phyloP scores from a whole-genome alignment of 1,140 invertebrate genomes.

The Streblospio benedicti region DNA sequence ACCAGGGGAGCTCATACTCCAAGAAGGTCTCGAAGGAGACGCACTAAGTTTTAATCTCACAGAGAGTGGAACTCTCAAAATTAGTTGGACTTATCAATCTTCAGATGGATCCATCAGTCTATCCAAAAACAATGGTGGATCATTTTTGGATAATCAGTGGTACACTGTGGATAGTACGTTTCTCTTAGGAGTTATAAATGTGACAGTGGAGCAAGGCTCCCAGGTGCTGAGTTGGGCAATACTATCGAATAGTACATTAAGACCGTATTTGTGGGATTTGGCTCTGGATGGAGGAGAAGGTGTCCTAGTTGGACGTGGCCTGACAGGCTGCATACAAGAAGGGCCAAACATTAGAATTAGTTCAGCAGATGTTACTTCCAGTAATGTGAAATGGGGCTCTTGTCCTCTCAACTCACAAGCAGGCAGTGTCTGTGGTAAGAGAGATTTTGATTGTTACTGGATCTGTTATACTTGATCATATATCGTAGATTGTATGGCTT shows the following conservation, averaged over 20 bases:
- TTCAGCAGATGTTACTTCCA: conserved; percentile 51
- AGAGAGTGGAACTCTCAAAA: conserved; percentile 11
- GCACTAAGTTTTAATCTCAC: conserved; percentile 17
- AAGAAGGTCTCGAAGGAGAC: conserved; percentile 21
- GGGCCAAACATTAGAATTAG: conserved; percentile 71
- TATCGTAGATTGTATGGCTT: too few relatives aligned
- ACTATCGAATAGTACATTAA: conserved; percentile 66
- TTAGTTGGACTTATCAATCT: conserved; percentile 9
- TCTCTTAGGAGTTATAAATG: conserved; percentile 15
- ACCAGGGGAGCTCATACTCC: conserved; percentile 21
- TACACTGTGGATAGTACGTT: conserved; percentile 22
- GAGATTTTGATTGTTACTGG: too few relatives aligned
- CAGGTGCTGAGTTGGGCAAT: conserved; percentile 31
- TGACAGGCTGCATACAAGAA: conserved; percentile 72
- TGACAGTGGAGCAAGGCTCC: conserved; percentile 16
- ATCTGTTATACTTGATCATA: too few relatives aligned
- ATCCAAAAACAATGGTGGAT: not conserved
- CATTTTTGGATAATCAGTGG: conserved; percentile 20
- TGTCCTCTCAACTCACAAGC: conserved; percentile 58
- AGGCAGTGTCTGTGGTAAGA: conserved; percentile 59
- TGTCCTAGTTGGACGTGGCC: conserved; percentile 60
- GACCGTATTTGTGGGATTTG: conserved; percentile 49
- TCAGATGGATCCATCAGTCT: not conserved
- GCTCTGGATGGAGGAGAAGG: conserved; percentile 56
- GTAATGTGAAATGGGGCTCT: conserved; percentile 62